A percentile compares a stretch with the other conserved stretches of the same genome.
phyloP scores from a whole-genome alignment of 2,113 vertebrate species.

The Pyxicephalus adspersus region DNA sequence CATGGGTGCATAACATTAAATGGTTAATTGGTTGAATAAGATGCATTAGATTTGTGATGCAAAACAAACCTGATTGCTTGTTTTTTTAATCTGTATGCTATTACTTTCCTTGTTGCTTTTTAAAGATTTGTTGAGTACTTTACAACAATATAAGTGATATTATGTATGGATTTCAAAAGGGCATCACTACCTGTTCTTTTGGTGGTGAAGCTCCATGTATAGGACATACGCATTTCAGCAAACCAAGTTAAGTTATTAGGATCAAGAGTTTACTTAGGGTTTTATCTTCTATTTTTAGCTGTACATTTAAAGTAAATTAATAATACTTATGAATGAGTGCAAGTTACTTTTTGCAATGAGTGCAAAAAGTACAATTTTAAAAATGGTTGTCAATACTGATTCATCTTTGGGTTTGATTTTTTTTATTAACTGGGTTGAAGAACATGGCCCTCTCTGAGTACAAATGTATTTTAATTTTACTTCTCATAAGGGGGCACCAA shows the following conservation, averaged over 20 bases:
- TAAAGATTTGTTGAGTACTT: no score
- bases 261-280: not conserved
- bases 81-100: no score
- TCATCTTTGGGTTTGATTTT: not conserved
- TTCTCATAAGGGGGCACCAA: not conserved
- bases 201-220: no score
- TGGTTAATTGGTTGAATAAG: no score
- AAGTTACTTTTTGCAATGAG: no score
- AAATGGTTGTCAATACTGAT: constrained; percentile 7
- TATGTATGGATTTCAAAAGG: no score
- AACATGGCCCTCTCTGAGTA: not conserved
- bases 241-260: not conserved
- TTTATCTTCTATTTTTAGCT: constrained; percentile 41
- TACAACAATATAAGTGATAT: no score
- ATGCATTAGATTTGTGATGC: no score
- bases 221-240: no score
- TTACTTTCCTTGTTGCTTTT: no score
- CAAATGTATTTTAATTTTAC: not conserved
- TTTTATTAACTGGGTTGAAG: not conserved
- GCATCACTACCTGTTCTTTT: no score
- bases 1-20: not conserved
- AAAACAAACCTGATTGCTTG: no score
- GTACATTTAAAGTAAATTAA: constrained; percentile 32
- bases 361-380: constrained; percentile 23
- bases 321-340: not conserved